Conservation (phyloP, 2,888 invertebrate genomes). For the Drosophila tanythrix region DNA sequence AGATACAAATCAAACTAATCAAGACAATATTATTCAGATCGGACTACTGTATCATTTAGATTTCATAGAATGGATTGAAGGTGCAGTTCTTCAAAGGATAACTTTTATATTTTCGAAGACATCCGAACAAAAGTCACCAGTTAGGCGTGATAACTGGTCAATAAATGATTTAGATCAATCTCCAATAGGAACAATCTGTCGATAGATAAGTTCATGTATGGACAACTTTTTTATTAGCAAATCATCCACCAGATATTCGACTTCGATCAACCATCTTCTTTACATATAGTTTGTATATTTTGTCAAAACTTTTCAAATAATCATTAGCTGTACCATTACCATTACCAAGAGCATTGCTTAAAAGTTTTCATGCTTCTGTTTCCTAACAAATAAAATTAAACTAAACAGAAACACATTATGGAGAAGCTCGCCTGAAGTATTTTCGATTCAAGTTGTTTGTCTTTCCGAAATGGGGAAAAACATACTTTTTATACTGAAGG, state of each 20-base stretch:
- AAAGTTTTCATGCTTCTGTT: not conserved
- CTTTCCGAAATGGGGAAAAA: not conserved
- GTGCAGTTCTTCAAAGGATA: not conserved
- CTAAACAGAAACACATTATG: not conserved
- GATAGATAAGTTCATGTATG: not conserved
- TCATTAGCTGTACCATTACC: not conserved
- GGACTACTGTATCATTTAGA: not conserved
- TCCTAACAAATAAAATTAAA: not conserved
- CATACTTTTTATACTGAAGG: constrained; percentile 4
- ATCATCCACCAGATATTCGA: not conserved
- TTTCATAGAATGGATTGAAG: not conserved
- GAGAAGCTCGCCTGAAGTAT: constrained; percentile 1
- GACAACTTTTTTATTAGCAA: not conserved
- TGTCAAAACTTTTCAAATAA: not conserved
- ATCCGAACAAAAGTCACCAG: not conserved
- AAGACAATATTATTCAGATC: not conserved
- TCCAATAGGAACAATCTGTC: not conserved
- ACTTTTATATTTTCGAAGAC: not conserved
- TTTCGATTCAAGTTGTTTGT: constrained; percentile 11
- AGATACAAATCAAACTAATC: not conserved
- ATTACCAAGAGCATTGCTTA: not conserved
- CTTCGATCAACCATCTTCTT: not conserved
- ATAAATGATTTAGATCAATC: not conserved
- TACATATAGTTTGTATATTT: not conserved
- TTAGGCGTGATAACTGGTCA: not conserved